Conservation (phyloP, 1,140 invertebrate genomes). For the Eupeodes corollae region DNA sequence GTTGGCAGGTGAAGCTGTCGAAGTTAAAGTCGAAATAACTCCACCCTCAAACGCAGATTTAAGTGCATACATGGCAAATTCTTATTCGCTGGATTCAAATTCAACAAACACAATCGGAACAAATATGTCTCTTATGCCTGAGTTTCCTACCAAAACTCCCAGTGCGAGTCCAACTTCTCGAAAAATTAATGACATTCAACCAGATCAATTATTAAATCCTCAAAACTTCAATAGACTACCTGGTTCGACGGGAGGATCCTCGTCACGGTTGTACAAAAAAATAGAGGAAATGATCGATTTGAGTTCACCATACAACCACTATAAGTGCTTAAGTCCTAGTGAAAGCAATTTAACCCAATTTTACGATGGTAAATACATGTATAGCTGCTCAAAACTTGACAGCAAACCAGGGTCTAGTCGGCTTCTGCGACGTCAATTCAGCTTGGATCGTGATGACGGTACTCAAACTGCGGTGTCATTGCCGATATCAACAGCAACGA, state of each 20-base stretch:
- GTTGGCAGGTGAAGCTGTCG: constrained; percentile 30
- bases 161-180: constrained; percentile 24
- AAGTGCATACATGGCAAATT: constrained; percentile 26
- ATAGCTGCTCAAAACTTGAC: constrained; percentile 20
- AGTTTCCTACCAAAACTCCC: constrained; percentile 27
- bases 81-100: constrained; percentile 33
- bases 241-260: constrained; percentile 27
- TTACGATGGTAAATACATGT: constrained; percentile 34
- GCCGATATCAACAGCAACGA: constrained; percentile 18
- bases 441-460: constrained; percentile 51
- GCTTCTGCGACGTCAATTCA: constrained; percentile 55
- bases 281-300: constrained; percentile 47
- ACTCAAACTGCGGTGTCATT: constrained; percentile 27
- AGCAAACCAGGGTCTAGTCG: constrained; percentile 38
- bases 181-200: constrained; percentile 29
- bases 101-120: constrained; percentile 32
- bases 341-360: constrained; percentile 41
- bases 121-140: constrained; percentile 28
- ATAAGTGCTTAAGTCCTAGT: constrained; percentile 58
- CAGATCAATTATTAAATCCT: constrained; percentile 30
- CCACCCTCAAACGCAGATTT: constrained; percentile 26
- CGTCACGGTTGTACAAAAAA: constrained; percentile 32
- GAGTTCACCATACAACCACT: constrained; percentile 59
- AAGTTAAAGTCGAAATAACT: constrained; percentile 36
- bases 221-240: constrained; percentile 32